phyloP scores from a whole-genome alignment of 1,140 invertebrate genomes.

The Coboldia fuscipes region DNA sequence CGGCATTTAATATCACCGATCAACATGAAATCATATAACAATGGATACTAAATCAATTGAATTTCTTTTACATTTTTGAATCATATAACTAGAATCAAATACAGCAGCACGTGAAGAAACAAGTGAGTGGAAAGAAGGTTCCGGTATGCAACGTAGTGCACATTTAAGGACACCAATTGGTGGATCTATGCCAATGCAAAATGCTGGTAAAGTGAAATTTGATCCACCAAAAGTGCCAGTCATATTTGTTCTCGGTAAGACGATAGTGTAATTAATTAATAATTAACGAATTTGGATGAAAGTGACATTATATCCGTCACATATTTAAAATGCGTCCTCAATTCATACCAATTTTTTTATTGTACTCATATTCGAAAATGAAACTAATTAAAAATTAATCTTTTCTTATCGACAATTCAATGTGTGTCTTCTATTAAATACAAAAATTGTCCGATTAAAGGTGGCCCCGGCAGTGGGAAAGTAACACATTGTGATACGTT shows the following conservation, averaged over 20 bases:
- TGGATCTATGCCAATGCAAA: slow-evolving; percentile 46
- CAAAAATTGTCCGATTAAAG: too few species aligned
- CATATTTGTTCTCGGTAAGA: slow-evolving; percentile 64
- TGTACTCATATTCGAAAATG: too few species aligned
- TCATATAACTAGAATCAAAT: slow-evolving; percentile 38
- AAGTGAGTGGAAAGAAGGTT: slow-evolving; percentile 22
- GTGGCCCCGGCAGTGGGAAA: slow-evolving; percentile 77
- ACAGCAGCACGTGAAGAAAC: slow-evolving; percentile 41
- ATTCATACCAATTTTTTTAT: too few species aligned
- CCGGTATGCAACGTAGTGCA: slow-evolving; percentile 22
- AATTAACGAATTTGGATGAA: too few species aligned
- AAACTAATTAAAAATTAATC: slow-evolving; percentile 1
- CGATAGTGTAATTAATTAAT: too few species aligned
- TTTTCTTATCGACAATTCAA: neutral
- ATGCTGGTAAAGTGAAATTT: slow-evolving; percentile 55
- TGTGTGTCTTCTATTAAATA: too few species aligned
- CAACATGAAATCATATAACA: neutral
- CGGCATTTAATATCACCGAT: neutral
- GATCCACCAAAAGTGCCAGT: slow-evolving; percentile 62
- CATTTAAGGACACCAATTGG: slow-evolving; percentile 32
- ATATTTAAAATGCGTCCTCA: too few species aligned
- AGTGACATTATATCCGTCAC: too few species aligned
- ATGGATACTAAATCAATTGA: neutral
- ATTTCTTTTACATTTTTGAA: neutral
- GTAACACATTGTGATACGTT: slow-evolving; percentile 79